Base-by-base conservation (phyloP, 1,140 invertebrate genomes). In the Meloidogyne floridensis region DNA sequence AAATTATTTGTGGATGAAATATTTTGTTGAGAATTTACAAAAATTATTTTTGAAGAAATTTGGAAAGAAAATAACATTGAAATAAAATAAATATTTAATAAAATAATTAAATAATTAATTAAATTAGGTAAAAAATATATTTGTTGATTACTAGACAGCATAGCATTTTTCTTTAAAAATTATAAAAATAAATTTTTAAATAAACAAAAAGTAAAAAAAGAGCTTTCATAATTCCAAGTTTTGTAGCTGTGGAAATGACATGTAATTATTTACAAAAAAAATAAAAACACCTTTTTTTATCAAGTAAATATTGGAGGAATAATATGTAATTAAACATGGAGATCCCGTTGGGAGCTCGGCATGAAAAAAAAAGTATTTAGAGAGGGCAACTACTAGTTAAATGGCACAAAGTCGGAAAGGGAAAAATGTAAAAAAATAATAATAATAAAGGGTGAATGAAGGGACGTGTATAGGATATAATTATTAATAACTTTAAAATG, bases 81-180 rank as follows among this genome's bases (percentile, higher is more conserved):
- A 54, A 54, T 10, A 13, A 54, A 65, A 65, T 65, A 65, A 65
- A 65, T 65, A 65, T 65, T 65, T 65, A 65, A 15, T 59, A 11
- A 3, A 59, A 59, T 59, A 59, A 59, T 59, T 59, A 59, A 15
- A 15, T 15, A 59, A 59, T 59, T 59, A 65, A 65, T 65, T 65
- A 65, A 65, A 65, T 65, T 65, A 7, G 5, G n/a, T 6, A 6
- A 47, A n/a, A 65, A 65, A 65, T 65, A 65, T 65, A 65, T 65
- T 65, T 65, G 59, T n/a, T 15, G 59, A n/a, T 32, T 32, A 32
- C 59, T n/a, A 65, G n/a, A 18, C 59, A 65, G 15, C 15, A 65
- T 65, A 65, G n/a, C 59, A 65, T 65, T 65, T 65, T 65, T 18
- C 59, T 65, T 65, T n/a, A 65, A 54, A 54, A 54, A 65, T n/a